Conservation (phyloP, 1,140 invertebrate species). For the Drosophila malerkotliana region DNA sequence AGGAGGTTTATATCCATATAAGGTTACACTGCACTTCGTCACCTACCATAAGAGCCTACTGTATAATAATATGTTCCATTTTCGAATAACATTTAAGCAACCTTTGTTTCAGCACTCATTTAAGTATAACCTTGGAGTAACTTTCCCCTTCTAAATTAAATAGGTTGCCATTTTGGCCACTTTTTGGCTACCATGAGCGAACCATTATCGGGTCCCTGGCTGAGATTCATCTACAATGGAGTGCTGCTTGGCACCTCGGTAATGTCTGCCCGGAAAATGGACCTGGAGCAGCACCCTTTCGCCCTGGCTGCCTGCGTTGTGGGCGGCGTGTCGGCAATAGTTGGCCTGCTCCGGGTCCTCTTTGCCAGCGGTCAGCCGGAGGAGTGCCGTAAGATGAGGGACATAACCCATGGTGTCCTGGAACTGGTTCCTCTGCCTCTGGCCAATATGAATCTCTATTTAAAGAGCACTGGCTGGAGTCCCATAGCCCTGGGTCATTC, state of each 20-base stretch:
- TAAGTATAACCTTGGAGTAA: neutral
- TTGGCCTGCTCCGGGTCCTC: conserved; percentile 53
- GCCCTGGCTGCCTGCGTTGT: conserved; percentile 59
- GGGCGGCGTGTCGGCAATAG: conserved; percentile 49
- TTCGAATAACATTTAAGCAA: neutral
- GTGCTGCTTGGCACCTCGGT: conserved; percentile 46
- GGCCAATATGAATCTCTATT: conserved; percentile 70
- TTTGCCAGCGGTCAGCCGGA: conserved; percentile 33
- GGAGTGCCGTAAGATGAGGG: conserved; percentile 36
- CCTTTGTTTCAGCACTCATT: conserved; percentile 7
- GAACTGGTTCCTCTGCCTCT: conserved; percentile 64
- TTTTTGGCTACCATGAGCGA: conserved; percentile 51
- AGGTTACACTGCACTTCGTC: too few species aligned
- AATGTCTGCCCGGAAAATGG: conserved; percentile 32
- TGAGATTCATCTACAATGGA: conserved; percentile 59
- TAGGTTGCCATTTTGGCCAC: conserved; percentile 2
- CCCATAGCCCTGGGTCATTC: conserved; percentile 52
- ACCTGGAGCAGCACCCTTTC: conserved; percentile 46
- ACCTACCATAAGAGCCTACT: too few species aligned
- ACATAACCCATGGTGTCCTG: conserved; percentile 40
- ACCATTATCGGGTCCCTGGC: conserved; percentile 44
- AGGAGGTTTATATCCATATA: neutral
- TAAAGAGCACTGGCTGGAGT: conserved; percentile 34
- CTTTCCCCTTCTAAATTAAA: conserved; percentile 28
- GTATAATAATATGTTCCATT: too few species aligned